phyloP scores from a whole-genome alignment of 2,113 vertebrate species.

The Acanthisitta chloris region DNA sequence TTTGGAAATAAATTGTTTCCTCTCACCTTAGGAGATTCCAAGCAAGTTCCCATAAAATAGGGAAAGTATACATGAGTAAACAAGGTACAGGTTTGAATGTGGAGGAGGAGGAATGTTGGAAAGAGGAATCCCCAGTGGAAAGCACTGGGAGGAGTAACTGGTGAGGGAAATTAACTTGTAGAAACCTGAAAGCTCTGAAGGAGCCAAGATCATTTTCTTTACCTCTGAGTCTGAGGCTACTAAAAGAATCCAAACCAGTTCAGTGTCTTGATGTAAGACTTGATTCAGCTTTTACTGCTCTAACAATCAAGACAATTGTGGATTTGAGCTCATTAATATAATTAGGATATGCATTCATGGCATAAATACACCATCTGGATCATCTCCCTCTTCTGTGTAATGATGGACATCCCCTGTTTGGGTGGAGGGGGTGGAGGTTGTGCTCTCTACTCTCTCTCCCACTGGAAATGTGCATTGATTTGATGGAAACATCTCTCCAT shows the following conservation, averaged over 20 bases:
- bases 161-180: not conserved
- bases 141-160: not conserved
- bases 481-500: not conserved
- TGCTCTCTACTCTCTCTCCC: not conserved
- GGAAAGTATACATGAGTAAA: not conserved
- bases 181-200: not conserved
- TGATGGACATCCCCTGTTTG: not conserved
- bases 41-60: not conserved
- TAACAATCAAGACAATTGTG: not conserved
- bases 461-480: not conserved
- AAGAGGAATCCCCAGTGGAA: not conserved
- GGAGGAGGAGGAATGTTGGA: not conserved
- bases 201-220: not conserved
- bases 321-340: not conserved
- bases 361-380: not conserved
- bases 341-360: not conserved
- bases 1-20: not conserved
- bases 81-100: not conserved
- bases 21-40: not conserved
- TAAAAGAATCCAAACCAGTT: not conserved
- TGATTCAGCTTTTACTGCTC: not conserved
- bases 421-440: not conserved
- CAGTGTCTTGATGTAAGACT: not conserved
- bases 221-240: not conserved
- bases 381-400: not conserved